A percentile compares a stretch with the other conserved stretches of the same genome.
Evolutionary conservation across 2,797 vertebrate species (phyloP).

Genomic region (Falco biarmicus): DNA sequence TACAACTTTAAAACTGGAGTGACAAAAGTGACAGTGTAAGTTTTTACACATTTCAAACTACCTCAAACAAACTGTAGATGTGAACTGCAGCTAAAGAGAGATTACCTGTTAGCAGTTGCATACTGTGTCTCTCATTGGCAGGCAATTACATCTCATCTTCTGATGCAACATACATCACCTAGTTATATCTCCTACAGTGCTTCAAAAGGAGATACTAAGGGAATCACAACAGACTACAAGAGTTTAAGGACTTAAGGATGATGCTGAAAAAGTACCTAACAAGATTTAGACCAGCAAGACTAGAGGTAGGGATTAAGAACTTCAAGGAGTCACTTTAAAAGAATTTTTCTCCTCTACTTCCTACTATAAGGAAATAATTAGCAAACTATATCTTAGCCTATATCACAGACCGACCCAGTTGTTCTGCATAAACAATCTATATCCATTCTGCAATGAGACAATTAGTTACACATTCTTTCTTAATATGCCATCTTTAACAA

Average conservation of each 20-base stretch:
- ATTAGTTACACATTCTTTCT: neutral
- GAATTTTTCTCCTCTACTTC: neutral
- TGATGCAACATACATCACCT: neutral
- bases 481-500: accelerated
- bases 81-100: neutral
- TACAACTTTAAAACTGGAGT: neutral
- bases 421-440: neutral
- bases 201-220: neutral
- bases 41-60: neutral
- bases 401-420: neutral
- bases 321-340: neutral
- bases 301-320: neutral
- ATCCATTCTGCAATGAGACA: neutral
- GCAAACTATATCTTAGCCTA: neutral
- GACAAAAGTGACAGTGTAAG: neutral
- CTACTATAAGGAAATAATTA: neutral
- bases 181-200: neutral
- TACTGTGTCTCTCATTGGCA: neutral
- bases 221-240: neutral
- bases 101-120: constrained; percentile 2
- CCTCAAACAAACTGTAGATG: neutral
- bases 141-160: constrained; percentile 37
- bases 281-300: neutral
- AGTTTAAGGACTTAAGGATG: neutral
- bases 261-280: neutral